Percentiles rank a stretch among this genome's conserved stretches.
These are phyloP conservation scores for Sclerodermus sp. DNA, from an alignment of 2,888 invertebrate genomes.

Conservation along the genomic window DNA sequence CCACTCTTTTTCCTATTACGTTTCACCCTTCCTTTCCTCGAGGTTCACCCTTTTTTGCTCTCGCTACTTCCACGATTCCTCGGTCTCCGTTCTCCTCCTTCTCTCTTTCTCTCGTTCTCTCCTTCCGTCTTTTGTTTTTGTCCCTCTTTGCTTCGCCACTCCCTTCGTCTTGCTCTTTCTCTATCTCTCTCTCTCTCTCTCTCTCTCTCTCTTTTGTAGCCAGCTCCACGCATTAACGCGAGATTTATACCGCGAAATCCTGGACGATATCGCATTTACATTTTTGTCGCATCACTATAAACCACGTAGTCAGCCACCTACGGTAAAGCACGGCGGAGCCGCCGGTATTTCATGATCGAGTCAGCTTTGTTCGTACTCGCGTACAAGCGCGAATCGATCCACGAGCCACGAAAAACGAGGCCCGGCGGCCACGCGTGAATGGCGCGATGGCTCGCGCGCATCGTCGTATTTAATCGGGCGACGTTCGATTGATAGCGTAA, in stretches of 20 bases:
- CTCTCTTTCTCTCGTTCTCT: background rate
- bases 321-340: constrained; percentile 22
- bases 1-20: too few species aligned
- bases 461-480: too few species aligned
- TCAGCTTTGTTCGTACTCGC: constrained; percentile 33
- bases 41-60: too few species aligned
- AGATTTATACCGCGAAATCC: constrained; percentile 54
- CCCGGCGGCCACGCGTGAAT: too few species aligned
- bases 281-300: constrained; percentile 57
- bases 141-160: constrained; percentile 4
- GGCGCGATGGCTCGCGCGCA: constrained; percentile 7
- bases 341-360: constrained; percentile 46
- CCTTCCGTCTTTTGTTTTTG: constrained; percentile 11
- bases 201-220: constrained; percentile 23
- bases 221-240: constrained; percentile 52
- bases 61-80: too few species aligned
- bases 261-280: constrained; percentile 56
- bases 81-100: constrained; percentile 14
- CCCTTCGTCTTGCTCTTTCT: constrained; percentile 11
- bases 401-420: constrained; percentile 8
- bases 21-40: too few species aligned
- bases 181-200: constrained; percentile 13
- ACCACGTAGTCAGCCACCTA: constrained; percentile 36
- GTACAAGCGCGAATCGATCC: constrained; percentile 6
- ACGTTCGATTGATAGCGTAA: too few species aligned